These are phyloP conservation scores for Subacronicta megacephala DNA, from an alignment of 2,888 invertebrate genomes.

Conservation along the genomic window DNA sequence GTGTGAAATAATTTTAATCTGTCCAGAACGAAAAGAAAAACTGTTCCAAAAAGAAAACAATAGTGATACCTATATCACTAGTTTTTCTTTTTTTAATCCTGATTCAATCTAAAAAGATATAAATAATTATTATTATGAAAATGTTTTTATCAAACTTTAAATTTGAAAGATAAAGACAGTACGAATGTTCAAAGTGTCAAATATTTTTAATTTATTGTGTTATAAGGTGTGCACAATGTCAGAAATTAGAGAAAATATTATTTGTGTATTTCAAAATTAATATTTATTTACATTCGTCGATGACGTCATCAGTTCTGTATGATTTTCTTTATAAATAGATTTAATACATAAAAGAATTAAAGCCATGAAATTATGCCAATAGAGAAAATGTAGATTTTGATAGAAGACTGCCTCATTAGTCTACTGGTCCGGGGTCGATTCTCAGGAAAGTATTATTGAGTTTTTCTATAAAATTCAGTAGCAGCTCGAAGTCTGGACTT, in stretches of 20 bases:
- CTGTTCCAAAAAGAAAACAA: too few relatives aligned
- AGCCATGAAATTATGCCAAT: too few relatives aligned
- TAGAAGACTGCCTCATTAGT: too few relatives aligned
- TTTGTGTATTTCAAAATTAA: neutral
- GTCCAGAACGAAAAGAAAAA: too few relatives aligned
- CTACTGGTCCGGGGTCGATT: too few relatives aligned
- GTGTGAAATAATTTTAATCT: too few relatives aligned
- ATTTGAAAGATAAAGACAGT: constrained; percentile 41
- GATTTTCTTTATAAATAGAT: neutral
- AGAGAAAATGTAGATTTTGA: too few relatives aligned
- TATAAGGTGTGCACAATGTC: neutral
- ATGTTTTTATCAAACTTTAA: constrained; percentile 40
- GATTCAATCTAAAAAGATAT: constrained; percentile 30
- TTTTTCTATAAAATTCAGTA: too few relatives aligned
- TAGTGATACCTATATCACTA: too few relatives aligned
- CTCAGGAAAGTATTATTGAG: too few relatives aligned
- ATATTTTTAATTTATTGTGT: constrained; percentile 29
- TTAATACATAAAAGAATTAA: too few relatives aligned
- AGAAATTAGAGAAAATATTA: neutral
- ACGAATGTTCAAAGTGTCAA: constrained; percentile 41
- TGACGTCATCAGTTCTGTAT: neutral
- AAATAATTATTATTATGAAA: constrained; percentile 40
- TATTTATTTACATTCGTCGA: neutral
- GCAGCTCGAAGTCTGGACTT: too few relatives aligned
- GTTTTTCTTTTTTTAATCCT: constrained; percentile 39